Evolutionary conservation across 2,888 invertebrate species (phyloP).

Genomic region (Ctenicera cuprea): DNA sequence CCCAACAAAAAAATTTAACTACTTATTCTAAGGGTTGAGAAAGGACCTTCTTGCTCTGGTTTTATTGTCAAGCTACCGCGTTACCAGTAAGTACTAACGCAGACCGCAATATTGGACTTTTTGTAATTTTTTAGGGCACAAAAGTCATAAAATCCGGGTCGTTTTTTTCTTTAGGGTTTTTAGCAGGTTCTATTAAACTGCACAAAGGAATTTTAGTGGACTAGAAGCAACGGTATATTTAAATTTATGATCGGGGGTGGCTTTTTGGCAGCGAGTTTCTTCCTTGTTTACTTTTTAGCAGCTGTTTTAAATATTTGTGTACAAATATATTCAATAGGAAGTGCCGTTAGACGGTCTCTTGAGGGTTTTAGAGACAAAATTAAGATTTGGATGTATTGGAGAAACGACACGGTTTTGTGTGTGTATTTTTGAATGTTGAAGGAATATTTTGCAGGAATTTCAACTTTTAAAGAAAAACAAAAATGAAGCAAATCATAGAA

Average conservation of each 20-base stretch:
- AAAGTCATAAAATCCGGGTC: constrained; percentile 3
- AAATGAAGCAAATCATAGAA: too few relatives aligned
- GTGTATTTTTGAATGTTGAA: not conserved
- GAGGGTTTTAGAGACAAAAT: constrained; percentile 32
- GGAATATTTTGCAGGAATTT: not conserved
- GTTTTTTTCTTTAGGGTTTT: not conserved
- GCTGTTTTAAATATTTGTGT: constrained; percentile 52
- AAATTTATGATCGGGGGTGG: constrained; percentile 49
- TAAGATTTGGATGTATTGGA: not conserved
- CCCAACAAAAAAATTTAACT: not conserved
- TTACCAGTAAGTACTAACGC: not conserved
- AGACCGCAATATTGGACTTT: not conserved
- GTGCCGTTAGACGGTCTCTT: constrained; percentile 41
- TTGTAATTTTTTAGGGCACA: constrained; percentile 6
- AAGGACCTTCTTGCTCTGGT: too few relatives aligned
- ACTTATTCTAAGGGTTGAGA: not conserved
- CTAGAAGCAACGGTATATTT: constrained; percentile 44
- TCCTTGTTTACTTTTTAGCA: constrained; percentile 51
- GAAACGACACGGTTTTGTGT: not conserved
- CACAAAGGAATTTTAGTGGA: constrained; percentile 30
- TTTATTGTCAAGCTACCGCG: too few relatives aligned
- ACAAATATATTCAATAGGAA: constrained; percentile 47
- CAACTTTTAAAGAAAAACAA: not conserved
- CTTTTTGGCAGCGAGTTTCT: constrained; percentile 31
- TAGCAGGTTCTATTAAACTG: constrained; percentile 9